Conservation (phyloP, 2,888 invertebrate species). For the Leucophenga maculata region DNA sequence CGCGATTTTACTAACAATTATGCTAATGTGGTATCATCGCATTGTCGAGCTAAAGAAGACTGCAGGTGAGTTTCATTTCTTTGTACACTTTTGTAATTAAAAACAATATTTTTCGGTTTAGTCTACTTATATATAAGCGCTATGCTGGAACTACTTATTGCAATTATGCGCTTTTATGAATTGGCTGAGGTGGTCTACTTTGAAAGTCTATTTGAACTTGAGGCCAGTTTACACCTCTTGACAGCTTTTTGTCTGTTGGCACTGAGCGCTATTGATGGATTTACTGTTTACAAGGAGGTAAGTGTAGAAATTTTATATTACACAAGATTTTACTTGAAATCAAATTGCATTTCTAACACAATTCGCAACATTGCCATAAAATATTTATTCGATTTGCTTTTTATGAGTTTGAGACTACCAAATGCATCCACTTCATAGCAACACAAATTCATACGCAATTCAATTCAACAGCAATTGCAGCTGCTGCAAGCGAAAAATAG, state of each 20-base stretch:
- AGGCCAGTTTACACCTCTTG: slow-evolving; percentile 55
- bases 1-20: slow-evolving; percentile 63
- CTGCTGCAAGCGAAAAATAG: too few species aligned
- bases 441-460: too few species aligned
- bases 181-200: slow-evolving; percentile 63
- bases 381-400: too few species aligned
- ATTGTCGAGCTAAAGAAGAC: slow-evolving; percentile 67
- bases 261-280: slow-evolving; percentile 61
- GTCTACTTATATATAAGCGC: slow-evolving; percentile 65
- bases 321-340: too few species aligned
- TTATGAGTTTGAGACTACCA: too few species aligned
- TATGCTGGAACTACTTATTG: slow-evolving; percentile 53
- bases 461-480: too few species aligned
- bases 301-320: slow-evolving; percentile 25
- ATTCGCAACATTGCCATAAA: too few species aligned
- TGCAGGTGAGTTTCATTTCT: slow-evolving; percentile 57
- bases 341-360: too few species aligned
- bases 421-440: too few species aligned
- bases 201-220: slow-evolving; percentile 61
- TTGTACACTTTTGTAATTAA: background rate
- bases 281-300: slow-evolving; percentile 70
- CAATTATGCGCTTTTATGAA: slow-evolving; percentile 62
- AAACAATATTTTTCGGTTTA: slow-evolving; percentile 37
- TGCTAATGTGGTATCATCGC: slow-evolving; percentile 68
- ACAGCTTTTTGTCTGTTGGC: slow-evolving; percentile 50